Base-by-base conservation (phyloP, 2,888 invertebrate species). In the Rhabditoides inermis region DNA sequence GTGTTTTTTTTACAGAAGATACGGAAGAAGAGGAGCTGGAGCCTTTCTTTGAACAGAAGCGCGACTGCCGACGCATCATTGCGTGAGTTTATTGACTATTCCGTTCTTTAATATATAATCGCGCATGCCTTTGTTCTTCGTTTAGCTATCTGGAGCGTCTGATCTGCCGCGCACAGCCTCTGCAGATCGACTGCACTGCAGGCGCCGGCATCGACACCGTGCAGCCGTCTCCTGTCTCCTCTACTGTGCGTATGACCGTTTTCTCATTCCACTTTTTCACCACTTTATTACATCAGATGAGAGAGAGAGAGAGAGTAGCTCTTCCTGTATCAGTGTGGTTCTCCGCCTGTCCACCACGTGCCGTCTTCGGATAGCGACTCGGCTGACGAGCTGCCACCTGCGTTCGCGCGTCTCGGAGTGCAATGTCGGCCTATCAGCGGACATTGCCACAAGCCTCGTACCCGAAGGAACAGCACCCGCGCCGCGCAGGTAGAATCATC, bases 31-130 rank as follows among this genome's bases (percentile, higher is more conserved):
- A 70, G 23, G 64, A 64, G 42, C 52, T 70, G 18, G 70, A 70
- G 50, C 70, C 69, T 25, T 70, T 68, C 46, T 63, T 54, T 45
- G 69, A 70, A 44, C 63, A 68, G 47, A 70, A 70, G 44, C 45
- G 61, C 25, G 61, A 61, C 41, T 70, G 69, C 50, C 49, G 54
- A 7, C 59, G 66, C 12, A 55, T 70, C 22, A 57, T 70, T 6
- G n/a, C n/a, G n/a, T n/a, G n/a, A n/a, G n/a, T n/a, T n/a, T n/a
- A n/a, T n/a, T n/a, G n/a, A n/a, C n/a, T n/a, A n/a, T n/a, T n/a
- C n/a, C n/a, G n/a, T n/a, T n/a, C n/a, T n/a, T n/a, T n/a, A n/a
- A n/a, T n/a, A n/a, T n/a, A n/a, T n/a, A n/a, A n/a, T n/a, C n/a
- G n/a, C n/a, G n/a, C n/a, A n/a, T n/a, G n/a, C n/a, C n/a, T n/a